Evolutionary conservation across 2,797 vertebrate species (phyloP).

Genomic region (Acipenser ruthenus): DNA sequence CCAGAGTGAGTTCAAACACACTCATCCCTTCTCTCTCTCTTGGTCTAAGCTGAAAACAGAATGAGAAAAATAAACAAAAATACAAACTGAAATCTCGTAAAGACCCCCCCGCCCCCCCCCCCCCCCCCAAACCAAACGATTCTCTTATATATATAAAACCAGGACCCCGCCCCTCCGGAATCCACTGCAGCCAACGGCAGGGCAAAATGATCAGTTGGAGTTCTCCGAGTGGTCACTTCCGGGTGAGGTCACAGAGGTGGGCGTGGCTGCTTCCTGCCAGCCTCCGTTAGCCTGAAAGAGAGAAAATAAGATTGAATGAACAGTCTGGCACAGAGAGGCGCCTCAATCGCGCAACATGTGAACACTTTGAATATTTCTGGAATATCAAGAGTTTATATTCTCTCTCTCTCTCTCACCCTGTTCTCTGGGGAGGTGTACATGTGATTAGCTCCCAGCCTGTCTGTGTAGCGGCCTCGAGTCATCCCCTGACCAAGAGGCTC

Average conservation of each 20-base stretch:
- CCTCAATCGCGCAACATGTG: neutral
- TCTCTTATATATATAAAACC: no score
- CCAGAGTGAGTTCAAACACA: no score
- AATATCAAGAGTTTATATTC: neutral
- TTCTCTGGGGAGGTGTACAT: slow-evolving; percentile 64
- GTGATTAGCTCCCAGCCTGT: slow-evolving; percentile 49
- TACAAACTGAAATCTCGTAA: no score
- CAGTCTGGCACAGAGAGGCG: no score
- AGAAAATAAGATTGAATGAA: no score
- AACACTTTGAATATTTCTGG: neutral
- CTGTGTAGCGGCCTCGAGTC: slow-evolving; percentile 52
- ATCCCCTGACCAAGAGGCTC: slow-evolving; percentile 56
- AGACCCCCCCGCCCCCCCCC: no score
- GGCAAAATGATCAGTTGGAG: slow-evolving; percentile 66
- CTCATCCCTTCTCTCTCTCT: no score
- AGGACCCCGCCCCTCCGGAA: no score
- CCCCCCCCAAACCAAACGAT: no score
- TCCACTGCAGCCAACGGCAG: neutral
- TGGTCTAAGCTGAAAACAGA: no score
- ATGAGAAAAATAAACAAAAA: no score
- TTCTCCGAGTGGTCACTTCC: slow-evolving; percentile 78
- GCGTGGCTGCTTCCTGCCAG: slow-evolving; percentile 76
- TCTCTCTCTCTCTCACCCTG: slow-evolving; percentile 44
- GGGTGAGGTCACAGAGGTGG: slow-evolving; percentile 72
- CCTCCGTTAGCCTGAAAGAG: slow-evolving; percentile 69